These are phyloP conservation scores for Cecidostiba fungosa DNA, from an alignment of 2,888 invertebrate species.

Conservation along the genomic window DNA sequence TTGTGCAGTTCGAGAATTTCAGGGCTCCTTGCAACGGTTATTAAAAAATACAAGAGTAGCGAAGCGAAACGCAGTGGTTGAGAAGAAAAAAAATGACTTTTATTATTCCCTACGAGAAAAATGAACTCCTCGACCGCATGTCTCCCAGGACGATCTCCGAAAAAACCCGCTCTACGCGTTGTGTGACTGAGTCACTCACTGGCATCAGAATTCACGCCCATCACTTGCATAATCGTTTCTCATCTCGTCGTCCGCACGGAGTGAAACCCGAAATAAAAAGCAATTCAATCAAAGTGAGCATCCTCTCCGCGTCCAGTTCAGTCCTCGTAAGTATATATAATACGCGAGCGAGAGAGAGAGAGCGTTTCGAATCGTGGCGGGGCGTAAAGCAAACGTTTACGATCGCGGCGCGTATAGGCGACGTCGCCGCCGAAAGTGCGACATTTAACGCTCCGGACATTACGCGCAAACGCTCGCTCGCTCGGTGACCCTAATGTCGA, in stretches of 20 bases:
- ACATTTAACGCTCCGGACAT: constrained; percentile 55
- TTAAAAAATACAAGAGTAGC: constrained; percentile 15
- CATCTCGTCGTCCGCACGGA: neutral
- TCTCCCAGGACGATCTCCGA: neutral
- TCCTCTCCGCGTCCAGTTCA: constrained; percentile 32
- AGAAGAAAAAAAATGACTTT: neutral
- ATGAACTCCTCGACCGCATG: neutral
- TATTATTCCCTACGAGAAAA: neutral
- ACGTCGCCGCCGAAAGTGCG: constrained; percentile 51
- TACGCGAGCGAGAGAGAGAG: neutral
- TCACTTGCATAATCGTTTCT: constrained; percentile 20
- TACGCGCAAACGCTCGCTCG: constrained; percentile 35
- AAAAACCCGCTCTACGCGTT: neutral
- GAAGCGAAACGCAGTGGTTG: neutral
- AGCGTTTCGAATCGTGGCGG: constrained; percentile 58
- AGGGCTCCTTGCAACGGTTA: neutral
- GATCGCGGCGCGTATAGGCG: constrained; percentile 52
- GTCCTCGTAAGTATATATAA: constrained; percentile 14
- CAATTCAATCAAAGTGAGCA: constrained; percentile 55
- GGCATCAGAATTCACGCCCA: constrained; percentile 26
- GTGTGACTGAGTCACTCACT: neutral
- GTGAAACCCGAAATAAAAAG: neutral
- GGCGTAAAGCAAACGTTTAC: constrained; percentile 61
- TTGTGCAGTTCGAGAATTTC: neutral
- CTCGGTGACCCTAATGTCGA: constrained; percentile 27